Base-by-base conservation (phyloP, 1,140 invertebrate genomes). In the Tenebrio molitor region DNA sequence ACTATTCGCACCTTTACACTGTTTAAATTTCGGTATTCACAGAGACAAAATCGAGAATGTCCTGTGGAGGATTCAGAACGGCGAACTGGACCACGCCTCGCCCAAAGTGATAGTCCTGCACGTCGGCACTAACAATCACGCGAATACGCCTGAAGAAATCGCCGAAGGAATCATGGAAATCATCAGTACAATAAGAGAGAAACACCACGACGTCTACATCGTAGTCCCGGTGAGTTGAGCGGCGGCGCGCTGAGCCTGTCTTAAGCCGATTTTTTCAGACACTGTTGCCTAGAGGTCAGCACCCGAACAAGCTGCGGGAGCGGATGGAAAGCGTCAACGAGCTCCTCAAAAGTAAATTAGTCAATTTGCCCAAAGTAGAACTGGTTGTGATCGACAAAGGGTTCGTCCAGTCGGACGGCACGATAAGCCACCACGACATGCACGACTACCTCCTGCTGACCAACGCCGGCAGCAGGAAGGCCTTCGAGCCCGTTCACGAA, bases 21-120 rank as follows among this genome's bases (percentile, higher is more conserved):
- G 91, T 80, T 87, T 96, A 71, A 96, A 96, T 84, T 96, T 97
- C 85, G 94, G 95, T 74, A 95, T 97, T 80, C 91, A 93, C 71
- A 92, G 90, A 69, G 95, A 97, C 85, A 87, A 91, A 84, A 94
- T 93, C 17, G 91, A 97, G 83, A 89, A 97, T 88, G 89, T 96
- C 10, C 84, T 97, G 12, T 97, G 95, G 95, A 87, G 95, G 79
- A 89, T 97, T 23, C 85, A 89, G 80, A 94, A 96, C 87, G 95
- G 95, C 68, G 95, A 94, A 85, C 84, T 97, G 76, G 94, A 97
- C 80, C 88, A 91, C 84, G 89, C 96, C 64, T 89, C 92, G 82
- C 94, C 95, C 14, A 97, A 96, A 87, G 93, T 95, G 83, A 81
- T 68, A 44, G 93, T 97, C 29, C 80, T 97, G 5, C 88, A 92